Conservation (phyloP, 2,113 vertebrate species). For the Phaetusa simplex region DNA sequence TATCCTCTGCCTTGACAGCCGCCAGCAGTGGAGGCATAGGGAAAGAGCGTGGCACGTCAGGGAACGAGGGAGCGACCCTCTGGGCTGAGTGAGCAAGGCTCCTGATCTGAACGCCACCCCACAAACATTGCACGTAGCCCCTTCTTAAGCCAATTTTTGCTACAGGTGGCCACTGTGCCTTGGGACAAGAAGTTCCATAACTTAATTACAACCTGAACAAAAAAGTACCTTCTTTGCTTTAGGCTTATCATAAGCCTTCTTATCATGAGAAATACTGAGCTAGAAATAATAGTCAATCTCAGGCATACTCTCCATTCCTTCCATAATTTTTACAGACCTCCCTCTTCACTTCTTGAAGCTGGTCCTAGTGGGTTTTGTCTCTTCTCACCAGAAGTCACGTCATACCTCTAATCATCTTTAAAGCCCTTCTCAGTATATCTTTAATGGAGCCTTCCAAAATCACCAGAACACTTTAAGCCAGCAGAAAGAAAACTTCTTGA, state of each 20-base stretch:
- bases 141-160: neutral
- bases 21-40: neutral
- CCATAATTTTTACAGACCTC: neutral
- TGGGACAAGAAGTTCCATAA: too few relatives aligned
- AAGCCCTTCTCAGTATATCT: neutral
- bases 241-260: neutral
- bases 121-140: neutral
- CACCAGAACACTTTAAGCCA: neutral
- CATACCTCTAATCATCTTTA: neutral
- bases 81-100: neutral
- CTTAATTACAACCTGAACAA: too few relatives aligned
- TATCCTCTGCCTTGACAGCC: neutral
- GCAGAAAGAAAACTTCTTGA: neutral
- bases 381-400: neutral
- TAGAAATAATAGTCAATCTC: neutral
- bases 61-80: neutral
- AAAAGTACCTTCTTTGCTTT: neutral
- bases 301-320: neutral
- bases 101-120: fast-evolving
- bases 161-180: neutral
- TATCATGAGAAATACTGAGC: neutral
- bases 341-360: neutral
- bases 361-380: fast-evolving
- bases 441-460: neutral
- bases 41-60: fast-evolving